Base-by-base conservation (phyloP, 2,113 vertebrate genomes). In the Enhydra lutris region DNA sequence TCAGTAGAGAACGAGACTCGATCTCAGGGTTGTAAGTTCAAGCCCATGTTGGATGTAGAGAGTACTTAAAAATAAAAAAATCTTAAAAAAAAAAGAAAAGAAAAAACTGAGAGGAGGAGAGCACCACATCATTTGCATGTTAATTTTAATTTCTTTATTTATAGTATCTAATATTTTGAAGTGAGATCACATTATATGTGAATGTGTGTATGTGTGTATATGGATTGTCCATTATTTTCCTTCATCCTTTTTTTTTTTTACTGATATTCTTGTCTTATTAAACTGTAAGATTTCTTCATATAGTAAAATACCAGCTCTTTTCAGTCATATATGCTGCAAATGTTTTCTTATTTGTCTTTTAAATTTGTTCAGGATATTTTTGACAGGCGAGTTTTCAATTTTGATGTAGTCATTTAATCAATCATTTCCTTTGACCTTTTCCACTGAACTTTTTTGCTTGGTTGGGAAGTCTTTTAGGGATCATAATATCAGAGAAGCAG, bases 381-480 rank as follows among this genome's bases (percentile, higher is more conserved):
- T 94, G 87, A 94, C 52, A 74, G 26, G 36, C n/a, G 42, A 55
- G 31, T 85, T 55, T 93, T 93, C 17, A 1, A 7, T 95, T 88
- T 91, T 79, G 31, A 80, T 80, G 24, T 61, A 42, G 29, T 92
- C 47, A 57, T 96, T 96, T 52, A 55, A 93, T 80, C 67, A 82
- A 15, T 81, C 24, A 55, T 89, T 92, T 95, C 71, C 34, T 95
- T 61, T 96, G 89, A 92, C 20, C 73, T 94, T 97, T 76, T 89
- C 71, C 57, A 65, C 13, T 47, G 67, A 78, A 12, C 24, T 85
- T 76, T 80, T 95, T 94, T 73, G 3, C 84, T 47, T 31, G 26
- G 15, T 42, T 50, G 47, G 23, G 31, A 42, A 45, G 20, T 81
- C 61, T 88, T 63, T 80, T 29, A 69, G 87, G 87, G 55, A 89